Evolutionary conservation across 2,113 vertebrate species (phyloP).

Genomic region (Elachura formosa): DNA sequence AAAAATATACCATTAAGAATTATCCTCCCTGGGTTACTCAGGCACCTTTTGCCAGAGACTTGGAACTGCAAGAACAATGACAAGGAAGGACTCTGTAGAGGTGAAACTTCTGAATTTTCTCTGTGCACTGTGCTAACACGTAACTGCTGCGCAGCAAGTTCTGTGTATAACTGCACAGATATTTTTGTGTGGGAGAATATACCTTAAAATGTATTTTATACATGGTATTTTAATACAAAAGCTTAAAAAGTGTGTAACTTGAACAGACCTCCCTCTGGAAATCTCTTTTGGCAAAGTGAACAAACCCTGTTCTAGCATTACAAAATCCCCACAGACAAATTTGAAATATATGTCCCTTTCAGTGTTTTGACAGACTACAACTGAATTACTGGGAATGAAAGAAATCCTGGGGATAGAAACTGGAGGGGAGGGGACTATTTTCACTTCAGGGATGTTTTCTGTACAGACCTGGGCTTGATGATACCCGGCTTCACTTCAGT

Average conservation of each 20-base stretch:
- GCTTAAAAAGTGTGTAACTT: neutral
- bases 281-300: constrained; percentile 22
- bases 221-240: neutral
- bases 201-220: neutral
- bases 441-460: constrained; percentile 33
- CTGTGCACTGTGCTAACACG: accelerated
- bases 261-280: constrained; percentile 11
- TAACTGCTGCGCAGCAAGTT: neutral
- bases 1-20: neutral
- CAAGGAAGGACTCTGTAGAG: neutral
- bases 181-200: neutral
- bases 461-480: neutral
- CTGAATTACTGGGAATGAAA: constrained; percentile 41
- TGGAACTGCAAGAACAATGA: neutral
- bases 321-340: constrained; percentile 47
- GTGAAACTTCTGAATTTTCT: neutral
- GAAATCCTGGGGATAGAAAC: neutral
- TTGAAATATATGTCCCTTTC: constrained; percentile 57
- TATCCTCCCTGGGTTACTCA: neutral
- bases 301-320: constrained; percentile 15
- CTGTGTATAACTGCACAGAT: too few species aligned
- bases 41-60: neutral
- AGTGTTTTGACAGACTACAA: constrained; percentile 55
- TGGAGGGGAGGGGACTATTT: neutral
- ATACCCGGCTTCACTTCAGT: neutral